These are phyloP conservation scores for Monopterus albus DNA, from an alignment of 2,113 vertebrate genomes.

Conservation along the genomic window DNA sequence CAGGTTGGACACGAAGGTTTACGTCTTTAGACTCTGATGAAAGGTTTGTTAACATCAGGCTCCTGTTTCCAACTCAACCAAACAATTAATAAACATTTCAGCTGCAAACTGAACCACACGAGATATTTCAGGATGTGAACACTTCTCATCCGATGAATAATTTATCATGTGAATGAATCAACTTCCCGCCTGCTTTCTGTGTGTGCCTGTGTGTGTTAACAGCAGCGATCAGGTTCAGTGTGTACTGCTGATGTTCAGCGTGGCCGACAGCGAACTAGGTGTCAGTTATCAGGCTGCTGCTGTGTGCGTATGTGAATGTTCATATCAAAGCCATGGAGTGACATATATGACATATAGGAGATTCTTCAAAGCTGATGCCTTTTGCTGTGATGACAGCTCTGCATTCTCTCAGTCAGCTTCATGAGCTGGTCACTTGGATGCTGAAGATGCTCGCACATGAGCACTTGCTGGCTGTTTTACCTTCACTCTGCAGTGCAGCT, in stretches of 20 bases:
- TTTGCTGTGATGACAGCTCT: no score
- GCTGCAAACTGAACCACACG: slow-evolving; percentile 50
- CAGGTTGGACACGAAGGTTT: no score
- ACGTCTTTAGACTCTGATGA: not conserved
- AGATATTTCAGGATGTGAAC: slow-evolving; percentile 47
- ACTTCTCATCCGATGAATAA: slow-evolving; percentile 56
- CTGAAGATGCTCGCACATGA: no score
- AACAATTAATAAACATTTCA: slow-evolving; percentile 60
- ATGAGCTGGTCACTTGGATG: no score
- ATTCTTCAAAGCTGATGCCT: not conserved
- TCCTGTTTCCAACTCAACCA: slow-evolving; percentile 14
- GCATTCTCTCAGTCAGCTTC: no score
- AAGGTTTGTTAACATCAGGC: slow-evolving; percentile 15
- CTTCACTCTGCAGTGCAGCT: no score
- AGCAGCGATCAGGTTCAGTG: not conserved
- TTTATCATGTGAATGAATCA: slow-evolving; percentile 39
- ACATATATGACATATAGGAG: no score
- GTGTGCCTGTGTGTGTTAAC: not conserved
- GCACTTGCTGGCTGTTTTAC: no score
- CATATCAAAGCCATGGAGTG: no score
- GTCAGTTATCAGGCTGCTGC: slow-evolving; percentile 17
- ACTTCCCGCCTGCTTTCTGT: slow-evolving; percentile 27
- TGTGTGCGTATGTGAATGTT: not conserved
- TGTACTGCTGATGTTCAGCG: not conserved
- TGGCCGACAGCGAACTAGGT: slow-evolving; percentile 25